phyloP scores from a whole-genome alignment of 1,140 invertebrate genomes.

The Drosophila kanapiae region DNA sequence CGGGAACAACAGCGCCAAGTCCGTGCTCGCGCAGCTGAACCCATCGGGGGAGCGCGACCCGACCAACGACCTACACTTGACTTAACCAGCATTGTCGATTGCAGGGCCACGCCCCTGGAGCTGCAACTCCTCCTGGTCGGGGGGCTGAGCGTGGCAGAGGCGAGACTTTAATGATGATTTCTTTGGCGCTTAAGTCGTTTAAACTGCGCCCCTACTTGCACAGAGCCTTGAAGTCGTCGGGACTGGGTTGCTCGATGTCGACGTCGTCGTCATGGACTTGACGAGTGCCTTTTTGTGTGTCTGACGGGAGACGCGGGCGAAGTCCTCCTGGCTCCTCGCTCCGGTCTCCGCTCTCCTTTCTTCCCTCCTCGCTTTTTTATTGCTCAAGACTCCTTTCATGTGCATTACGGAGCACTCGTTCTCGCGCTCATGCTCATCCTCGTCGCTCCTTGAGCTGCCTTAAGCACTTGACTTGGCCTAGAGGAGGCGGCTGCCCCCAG shows the following conservation, averaged over 20 bases:
- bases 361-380: slow-evolving; percentile 41
- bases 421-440: slow-evolving; percentile 20
- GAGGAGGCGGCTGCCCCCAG: slow-evolving; percentile 34
- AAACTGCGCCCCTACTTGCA: slow-evolving; percentile 59
- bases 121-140: slow-evolving; percentile 20
- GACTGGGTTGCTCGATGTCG: slow-evolving; percentile 10
- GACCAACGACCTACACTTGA: slow-evolving; percentile 84
- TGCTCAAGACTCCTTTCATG: slow-evolving; percentile 71
- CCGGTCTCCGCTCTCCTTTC: no score
- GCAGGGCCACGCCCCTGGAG: slow-evolving; percentile 50
- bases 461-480: slow-evolving; percentile 80
- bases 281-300: slow-evolving; percentile 82
- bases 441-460: slow-evolving; percentile 75
- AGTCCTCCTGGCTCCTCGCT: slow-evolving; percentile 50
- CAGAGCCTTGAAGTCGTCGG: slow-evolving; percentile 10
- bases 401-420: slow-evolving; percentile 76
- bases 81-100: slow-evolving; percentile 85
- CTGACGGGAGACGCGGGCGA: slow-evolving; percentile 53
- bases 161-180: slow-evolving; percentile 84
- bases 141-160: no score
- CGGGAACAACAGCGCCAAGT: slow-evolving; percentile 31
- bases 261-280: slow-evolving; percentile 61
- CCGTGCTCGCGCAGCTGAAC: slow-evolving; percentile 3
- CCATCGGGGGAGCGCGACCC: slow-evolving; percentile 47
- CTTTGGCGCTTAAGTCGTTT: slow-evolving; percentile 82